These are phyloP conservation scores for Chanos chanos DNA, from an alignment of 2,797 vertebrate genomes.

Conservation along the genomic window DNA sequence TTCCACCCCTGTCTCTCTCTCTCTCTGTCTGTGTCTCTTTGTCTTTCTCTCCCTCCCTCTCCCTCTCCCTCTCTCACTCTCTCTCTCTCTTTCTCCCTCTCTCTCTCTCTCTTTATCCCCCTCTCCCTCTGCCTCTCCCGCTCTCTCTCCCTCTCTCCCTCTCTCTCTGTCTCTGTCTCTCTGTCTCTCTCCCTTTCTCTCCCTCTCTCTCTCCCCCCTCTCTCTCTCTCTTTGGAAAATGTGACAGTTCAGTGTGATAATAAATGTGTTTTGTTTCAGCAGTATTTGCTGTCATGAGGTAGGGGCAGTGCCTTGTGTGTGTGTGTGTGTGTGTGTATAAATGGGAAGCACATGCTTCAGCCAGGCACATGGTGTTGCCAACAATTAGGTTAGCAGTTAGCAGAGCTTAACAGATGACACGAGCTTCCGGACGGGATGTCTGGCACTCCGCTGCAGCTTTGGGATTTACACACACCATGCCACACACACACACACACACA, in stretches of 20 bases:
- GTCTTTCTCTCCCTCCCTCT: too few species aligned
- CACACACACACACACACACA: neutral
- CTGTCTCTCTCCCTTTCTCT: neutral
- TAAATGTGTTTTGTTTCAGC: too few species aligned
- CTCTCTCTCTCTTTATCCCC: neutral
- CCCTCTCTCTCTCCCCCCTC: neutral
- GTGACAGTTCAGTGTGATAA: too few species aligned
- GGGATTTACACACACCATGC: neutral
- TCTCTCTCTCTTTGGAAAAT: neutral
- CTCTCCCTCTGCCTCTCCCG: neutral
- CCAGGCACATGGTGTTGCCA: conserved; percentile 29
- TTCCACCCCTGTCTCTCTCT: too few species aligned
- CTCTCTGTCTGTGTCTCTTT: too few species aligned
- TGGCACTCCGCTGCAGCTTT: neutral
- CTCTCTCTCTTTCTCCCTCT: neutral
- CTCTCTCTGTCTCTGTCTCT: neutral
- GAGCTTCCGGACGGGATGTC: neutral
- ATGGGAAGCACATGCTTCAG: conserved; percentile 51
- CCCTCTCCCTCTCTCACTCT: too few species aligned
- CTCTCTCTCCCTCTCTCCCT: neutral
- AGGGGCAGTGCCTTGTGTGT: too few species aligned
- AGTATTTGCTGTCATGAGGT: too few species aligned
- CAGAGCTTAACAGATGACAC: conserved; percentile 31
- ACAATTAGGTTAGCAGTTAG: conserved; percentile 56
- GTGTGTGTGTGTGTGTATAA: conserved; percentile 30